Evolutionary conservation across 2,888 invertebrate genomes (phyloP).

Genomic region (Tholera decimalis): DNA sequence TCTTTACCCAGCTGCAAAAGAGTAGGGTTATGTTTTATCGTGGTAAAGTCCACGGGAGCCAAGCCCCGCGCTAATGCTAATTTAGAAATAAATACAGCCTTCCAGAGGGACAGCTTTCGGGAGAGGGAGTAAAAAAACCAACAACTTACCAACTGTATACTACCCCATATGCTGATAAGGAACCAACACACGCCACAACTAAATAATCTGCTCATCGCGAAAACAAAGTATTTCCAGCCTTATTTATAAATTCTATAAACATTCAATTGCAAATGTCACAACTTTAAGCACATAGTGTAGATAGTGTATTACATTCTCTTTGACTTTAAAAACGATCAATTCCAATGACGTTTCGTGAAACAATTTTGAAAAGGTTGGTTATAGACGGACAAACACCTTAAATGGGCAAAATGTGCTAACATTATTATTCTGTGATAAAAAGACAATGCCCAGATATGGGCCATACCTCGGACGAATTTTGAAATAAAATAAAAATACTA

Average conservation of each 20-base stretch:
- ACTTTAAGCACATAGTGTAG: no score
- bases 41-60: no score
- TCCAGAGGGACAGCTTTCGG: no score
- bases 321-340: no score
- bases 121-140: neutral
- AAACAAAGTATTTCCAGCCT: conserved; percentile 15
- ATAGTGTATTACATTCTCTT: no score
- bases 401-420: neutral
- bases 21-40: no score
- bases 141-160: conserved; percentile 78
- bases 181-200: conserved; percentile 73
- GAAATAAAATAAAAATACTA: no score
- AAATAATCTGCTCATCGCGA: conserved; percentile 69
- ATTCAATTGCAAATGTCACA: conserved; percentile 5
- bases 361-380: neutral
- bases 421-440: neutral
- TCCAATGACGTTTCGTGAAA: conserved; percentile 8
- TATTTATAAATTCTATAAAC: conserved; percentile 4
- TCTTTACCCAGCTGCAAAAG: no score
- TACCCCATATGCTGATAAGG: conserved; percentile 79
- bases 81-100: no score
- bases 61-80: no score
- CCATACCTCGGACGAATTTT: no score
- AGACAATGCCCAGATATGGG: no score
- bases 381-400: neutral